phyloP scores from a whole-genome alignment of 1,140 invertebrate genomes.

The Asobara japonica region DNA sequence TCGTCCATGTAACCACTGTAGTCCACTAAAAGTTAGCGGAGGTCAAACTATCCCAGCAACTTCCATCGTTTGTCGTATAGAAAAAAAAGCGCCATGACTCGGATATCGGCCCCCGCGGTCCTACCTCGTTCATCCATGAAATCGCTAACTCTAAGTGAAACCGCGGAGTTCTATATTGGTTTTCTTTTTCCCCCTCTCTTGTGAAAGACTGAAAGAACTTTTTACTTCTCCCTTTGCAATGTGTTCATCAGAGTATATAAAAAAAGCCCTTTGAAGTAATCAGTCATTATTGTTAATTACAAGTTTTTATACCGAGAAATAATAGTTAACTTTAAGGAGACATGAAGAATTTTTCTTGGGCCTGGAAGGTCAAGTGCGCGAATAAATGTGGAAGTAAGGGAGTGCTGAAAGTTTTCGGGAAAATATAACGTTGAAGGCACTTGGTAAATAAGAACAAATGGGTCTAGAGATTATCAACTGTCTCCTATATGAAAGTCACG shows the following conservation, averaged over 20 bases:
- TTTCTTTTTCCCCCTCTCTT: background rate
- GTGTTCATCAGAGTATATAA: background rate
- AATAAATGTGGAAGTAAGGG: background rate
- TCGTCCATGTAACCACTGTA: background rate
- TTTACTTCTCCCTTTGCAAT: background rate
- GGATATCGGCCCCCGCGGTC: conserved; percentile 8
- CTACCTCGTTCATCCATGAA: conserved; percentile 13
- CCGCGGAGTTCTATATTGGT: background rate
- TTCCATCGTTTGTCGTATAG: background rate
- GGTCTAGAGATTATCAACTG: background rate
- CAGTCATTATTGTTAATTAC: background rate
- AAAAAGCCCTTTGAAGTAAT: background rate
- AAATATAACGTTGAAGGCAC: background rate
- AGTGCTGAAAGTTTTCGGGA: no score
- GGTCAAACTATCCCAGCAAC: conserved; percentile 16
- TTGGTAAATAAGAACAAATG: conserved; percentile 37
- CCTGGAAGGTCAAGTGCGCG: conserved; percentile 31
- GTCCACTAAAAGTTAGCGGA: conserved; percentile 1
- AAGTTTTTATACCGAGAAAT: background rate
- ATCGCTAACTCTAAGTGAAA: conserved; percentile 23
- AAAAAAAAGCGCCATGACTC: conserved; percentile 9
- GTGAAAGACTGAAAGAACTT: no score
- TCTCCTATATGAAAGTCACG: conserved; percentile 34
- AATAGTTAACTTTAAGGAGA: background rate
- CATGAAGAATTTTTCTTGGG: no score